Evolutionary conservation across 1,140 invertebrate species (phyloP).

Genomic region (Drosophila gunungcola): DNA sequence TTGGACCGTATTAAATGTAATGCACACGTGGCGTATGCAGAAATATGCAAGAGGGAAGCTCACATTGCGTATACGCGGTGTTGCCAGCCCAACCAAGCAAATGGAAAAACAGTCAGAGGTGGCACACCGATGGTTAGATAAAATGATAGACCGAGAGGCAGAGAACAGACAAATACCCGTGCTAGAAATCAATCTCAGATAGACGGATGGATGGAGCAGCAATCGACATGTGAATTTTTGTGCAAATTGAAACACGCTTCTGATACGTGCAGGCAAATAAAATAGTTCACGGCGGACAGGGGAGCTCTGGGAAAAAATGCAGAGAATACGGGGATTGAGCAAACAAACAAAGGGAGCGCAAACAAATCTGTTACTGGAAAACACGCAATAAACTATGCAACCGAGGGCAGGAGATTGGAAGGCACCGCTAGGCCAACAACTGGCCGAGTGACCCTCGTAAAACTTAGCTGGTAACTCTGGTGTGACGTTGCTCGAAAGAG

Average conservation of each 20-base stretch:
- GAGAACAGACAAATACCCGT: constrained; percentile 46
- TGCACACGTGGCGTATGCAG: constrained; percentile 48
- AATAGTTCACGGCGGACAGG: constrained; percentile 23
- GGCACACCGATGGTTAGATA: constrained; percentile 3
- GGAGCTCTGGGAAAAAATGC: constrained; percentile 8
- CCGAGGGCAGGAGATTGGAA: constrained; percentile 19
- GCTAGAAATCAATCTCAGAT: constrained; percentile 75
- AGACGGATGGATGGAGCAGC: constrained; percentile 54
- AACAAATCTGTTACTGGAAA: constrained; percentile 71
- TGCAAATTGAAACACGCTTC: constrained; percentile 78
- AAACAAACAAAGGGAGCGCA: constrained; percentile 71
- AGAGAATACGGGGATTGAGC: constrained; percentile 12
- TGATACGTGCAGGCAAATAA: constrained; percentile 74
- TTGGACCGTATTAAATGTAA: constrained; percentile 18
- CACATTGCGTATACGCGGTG: constrained; percentile 50
- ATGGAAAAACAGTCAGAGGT: constrained; percentile 13
- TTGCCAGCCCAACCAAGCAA: constrained; percentile 16
- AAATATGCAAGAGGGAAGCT: constrained; percentile 49
- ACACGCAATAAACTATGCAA: constrained; percentile 74
- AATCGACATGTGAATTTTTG: constrained; percentile 78
- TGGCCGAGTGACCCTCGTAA: constrained; percentile 27
- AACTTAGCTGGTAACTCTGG: constrained; percentile 1
- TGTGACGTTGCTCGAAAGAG: constrained; percentile 4
- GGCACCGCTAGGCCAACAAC: constrained; percentile 10
- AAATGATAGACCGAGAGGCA: constrained; percentile 24